A percentile compares a stretch with the other conserved stretches of the same genome.
These are phyloP conservation scores for Chrysopilus asiliformis DNA, from an alignment of 2,888 invertebrate genomes.

Conservation along the genomic window DNA sequence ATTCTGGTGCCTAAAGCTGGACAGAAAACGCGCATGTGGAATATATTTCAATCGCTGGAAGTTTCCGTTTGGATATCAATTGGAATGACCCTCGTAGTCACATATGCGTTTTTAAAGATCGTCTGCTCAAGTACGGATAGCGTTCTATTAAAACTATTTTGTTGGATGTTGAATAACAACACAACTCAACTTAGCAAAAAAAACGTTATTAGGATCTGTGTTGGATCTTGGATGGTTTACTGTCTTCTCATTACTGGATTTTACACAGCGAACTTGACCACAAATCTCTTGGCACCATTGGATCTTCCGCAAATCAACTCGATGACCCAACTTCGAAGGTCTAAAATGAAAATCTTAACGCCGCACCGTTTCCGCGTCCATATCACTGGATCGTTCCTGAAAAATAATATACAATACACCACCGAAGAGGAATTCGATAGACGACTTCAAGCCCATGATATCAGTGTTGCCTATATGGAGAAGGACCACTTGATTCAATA, in stretches of 20 bases:
- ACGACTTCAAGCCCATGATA: slow-evolving; percentile 35
- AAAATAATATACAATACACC: too few species aligned
- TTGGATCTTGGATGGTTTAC: slow-evolving; percentile 28
- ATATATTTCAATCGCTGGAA: slow-evolving; percentile 30
- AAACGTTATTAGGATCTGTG: slow-evolving; percentile 21
- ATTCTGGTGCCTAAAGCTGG: slow-evolving; percentile 41
- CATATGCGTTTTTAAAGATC: slow-evolving; percentile 19
- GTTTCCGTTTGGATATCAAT: slow-evolving; percentile 24
- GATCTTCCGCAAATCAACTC: slow-evolving; percentile 27
- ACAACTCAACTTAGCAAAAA: slow-evolving; percentile 21
- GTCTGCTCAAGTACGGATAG: slow-evolving; percentile 11
- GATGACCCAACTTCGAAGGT: slow-evolving; percentile 22
- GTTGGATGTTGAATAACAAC: slow-evolving; percentile 12
- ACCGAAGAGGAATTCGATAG: too few species aligned
- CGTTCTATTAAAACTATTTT: slow-evolving; percentile 20
- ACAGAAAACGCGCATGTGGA: slow-evolving; percentile 39
- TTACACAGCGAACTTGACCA: slow-evolving; percentile 31
- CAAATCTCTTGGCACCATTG: slow-evolving; percentile 27
- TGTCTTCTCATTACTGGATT: slow-evolving; percentile 29
- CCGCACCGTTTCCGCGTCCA: too few species aligned
- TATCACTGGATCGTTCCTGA: too few species aligned
- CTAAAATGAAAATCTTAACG: too few species aligned
- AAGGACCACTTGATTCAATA: slow-evolving; percentile 36
- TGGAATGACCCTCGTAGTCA: slow-evolving; percentile 18
- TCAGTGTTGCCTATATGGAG: slow-evolving; percentile 38